phyloP scores from a whole-genome alignment of 2,888 invertebrate species.

The Heteromurus nitidus region DNA sequence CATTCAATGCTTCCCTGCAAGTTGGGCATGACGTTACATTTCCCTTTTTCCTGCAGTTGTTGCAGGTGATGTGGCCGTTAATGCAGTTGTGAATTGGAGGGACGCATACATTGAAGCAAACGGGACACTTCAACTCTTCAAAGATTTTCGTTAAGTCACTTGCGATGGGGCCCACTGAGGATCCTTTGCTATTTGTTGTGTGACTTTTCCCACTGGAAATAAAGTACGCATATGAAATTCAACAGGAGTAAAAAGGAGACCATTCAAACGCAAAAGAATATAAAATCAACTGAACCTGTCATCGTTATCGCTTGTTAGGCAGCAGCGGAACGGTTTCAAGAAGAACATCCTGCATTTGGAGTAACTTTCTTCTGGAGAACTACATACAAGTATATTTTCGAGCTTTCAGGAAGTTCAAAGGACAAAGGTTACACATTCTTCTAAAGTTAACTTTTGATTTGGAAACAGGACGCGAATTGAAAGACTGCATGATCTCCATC shows the following conservation, averaged over 20 bases:
- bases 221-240: too few relatives aligned
- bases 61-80: slow-evolving; percentile 72
- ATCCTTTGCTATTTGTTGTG: not conserved
- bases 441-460: not conserved
- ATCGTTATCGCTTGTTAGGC: not conserved
- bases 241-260: not conserved
- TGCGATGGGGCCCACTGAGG: slow-evolving; percentile 1
- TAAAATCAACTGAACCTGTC: not conserved
- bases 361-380: not conserved
- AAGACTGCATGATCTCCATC: too few relatives aligned
- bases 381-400: too few relatives aligned
- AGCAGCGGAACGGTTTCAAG: not conserved
- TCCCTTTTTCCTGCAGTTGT: slow-evolving; percentile 60
- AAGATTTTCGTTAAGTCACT: slow-evolving; percentile 65
- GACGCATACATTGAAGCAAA: slow-evolving; percentile 70
- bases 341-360: not conserved
- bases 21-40: slow-evolving; percentile 38
- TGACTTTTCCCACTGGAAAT: not conserved
- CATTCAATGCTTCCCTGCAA: slow-evolving; percentile 65
- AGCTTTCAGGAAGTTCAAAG: not conserved
- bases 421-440: not conserved
- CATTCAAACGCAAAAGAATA: not conserved
- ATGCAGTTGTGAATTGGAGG: slow-evolving; percentile 71
- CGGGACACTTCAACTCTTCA: slow-evolving; percentile 72
- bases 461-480: not conserved